A percentile compares a stretch with the other conserved stretches of the same genome.
These are phyloP conservation scores for Phataginus tricuspis DNA, from an alignment of 2,797 vertebrate genomes.

Conservation along the genomic window DNA sequence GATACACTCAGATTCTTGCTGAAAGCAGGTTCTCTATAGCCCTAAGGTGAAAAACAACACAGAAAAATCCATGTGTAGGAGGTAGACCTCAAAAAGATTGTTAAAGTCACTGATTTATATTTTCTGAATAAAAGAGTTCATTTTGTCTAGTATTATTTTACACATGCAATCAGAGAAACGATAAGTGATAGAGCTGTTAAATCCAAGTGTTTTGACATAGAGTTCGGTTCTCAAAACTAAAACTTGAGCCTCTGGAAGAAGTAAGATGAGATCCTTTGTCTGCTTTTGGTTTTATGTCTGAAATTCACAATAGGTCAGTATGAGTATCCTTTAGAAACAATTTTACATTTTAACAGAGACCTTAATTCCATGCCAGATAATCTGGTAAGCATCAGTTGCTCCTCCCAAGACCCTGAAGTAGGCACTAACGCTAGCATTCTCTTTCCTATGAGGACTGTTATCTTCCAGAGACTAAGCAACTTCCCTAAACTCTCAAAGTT, in stretches of 20 bases:
- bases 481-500: not conserved
- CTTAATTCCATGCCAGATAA: not conserved
- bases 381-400: not conserved
- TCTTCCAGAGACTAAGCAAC: not conserved
- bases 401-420: not conserved
- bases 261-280: not conserved
- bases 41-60: not conserved
- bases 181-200: not conserved
- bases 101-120: not conserved
- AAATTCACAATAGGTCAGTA: not conserved
- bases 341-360: not conserved
- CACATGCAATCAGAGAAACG: not conserved
- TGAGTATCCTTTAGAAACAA: not conserved
- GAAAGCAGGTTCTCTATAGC: not conserved
- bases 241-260: not conserved
- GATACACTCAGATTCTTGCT: not conserved
- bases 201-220: not conserved
- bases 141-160: not conserved
- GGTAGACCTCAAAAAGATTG: not conserved
- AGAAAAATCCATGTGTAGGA: not conserved
- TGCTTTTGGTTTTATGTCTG: not conserved
- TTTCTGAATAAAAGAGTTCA: not conserved
- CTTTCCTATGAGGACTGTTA: not conserved
- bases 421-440: not conserved
- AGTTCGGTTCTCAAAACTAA: not conserved